Percentiles rank a stretch among this genome's conserved stretches.
These are phyloP conservation scores for Saccostrea cuccullata DNA, from an alignment of 1,140 invertebrate species.

Conservation along the genomic window DNA sequence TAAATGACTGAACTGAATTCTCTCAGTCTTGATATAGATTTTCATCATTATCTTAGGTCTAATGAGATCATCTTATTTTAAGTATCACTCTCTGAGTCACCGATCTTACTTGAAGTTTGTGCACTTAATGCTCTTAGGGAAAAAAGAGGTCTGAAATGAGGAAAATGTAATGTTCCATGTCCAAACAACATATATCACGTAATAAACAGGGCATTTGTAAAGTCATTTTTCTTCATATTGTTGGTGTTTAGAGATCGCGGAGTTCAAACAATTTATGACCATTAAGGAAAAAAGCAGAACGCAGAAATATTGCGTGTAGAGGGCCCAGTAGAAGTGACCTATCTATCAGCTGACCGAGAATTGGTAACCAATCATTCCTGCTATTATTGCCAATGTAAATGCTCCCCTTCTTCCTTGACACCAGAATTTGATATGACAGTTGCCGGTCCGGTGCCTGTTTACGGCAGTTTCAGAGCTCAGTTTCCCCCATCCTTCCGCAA, in stretches of 20 bases:
- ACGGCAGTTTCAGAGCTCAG: not conserved
- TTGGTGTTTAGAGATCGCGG: not conserved
- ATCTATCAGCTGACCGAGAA: constrained; percentile 10
- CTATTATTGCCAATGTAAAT: not conserved
- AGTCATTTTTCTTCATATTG: not conserved
- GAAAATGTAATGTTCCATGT: not conserved
- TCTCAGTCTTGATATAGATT: not conserved
- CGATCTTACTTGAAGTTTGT: not conserved
- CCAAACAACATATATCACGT: not conserved
- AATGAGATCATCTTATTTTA: too few species aligned
- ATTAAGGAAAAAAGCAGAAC: not conserved
- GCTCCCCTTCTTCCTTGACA: constrained; percentile 9
- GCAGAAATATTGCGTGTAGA: not conserved
- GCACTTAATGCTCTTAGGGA: not conserved
- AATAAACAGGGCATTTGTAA: not conserved
- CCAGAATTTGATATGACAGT: constrained; percentile 17
- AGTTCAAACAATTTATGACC: constrained; percentile 22
- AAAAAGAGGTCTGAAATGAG: too few species aligned
- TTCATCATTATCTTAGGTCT: too few species aligned
- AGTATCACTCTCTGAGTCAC: not conserved
- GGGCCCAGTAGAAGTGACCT: not conserved
- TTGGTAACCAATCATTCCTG: not conserved
- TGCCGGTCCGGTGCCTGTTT: not conserved
- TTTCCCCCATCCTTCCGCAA: constrained; percentile 14
- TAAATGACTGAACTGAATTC: not conserved